These are phyloP conservation scores for Pandemis corylana DNA, from an alignment of 2,888 invertebrate genomes.

Conservation along the genomic window DNA sequence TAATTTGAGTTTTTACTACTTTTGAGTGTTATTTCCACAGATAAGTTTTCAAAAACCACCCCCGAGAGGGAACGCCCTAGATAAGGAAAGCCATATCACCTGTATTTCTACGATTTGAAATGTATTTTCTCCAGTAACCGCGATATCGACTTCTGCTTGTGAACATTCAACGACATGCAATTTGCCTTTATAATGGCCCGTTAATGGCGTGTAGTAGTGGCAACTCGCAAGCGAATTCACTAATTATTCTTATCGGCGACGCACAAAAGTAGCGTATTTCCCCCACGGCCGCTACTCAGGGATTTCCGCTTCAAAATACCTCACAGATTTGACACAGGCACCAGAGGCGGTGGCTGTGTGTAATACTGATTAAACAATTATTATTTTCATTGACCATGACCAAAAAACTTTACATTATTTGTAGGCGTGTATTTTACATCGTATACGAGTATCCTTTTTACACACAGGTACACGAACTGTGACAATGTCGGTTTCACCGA, in stretches of 20 bases:
- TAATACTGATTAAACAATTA: neutral
- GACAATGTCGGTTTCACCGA: too few species aligned
- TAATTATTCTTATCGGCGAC: conserved; percentile 11
- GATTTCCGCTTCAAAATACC: conserved; percentile 2
- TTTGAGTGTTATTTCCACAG: too few species aligned
- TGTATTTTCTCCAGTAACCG: too few species aligned
- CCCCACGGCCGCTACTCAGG: conserved; percentile 14
- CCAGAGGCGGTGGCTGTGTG: neutral
- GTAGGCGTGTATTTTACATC: too few species aligned
- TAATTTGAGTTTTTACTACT: too few species aligned
- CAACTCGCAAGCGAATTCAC: conserved; percentile 2
- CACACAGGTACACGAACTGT: too few species aligned
- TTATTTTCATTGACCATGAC: neutral
- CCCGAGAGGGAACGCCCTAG: too few species aligned
- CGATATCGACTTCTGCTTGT: neutral
- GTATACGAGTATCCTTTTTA: too few species aligned
- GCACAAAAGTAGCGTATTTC: conserved; percentile 4
- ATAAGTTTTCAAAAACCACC: too few species aligned
- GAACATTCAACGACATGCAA: neutral
- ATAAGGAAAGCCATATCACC: too few species aligned
- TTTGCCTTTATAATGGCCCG: conserved; percentile 11
- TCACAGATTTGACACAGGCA: neutral
- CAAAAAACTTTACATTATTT: neutral
- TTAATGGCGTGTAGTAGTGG: neutral
- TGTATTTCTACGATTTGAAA: too few species aligned